These are phyloP conservation scores for Gasterosteus nipponicus DNA, from an alignment of 2,113 vertebrate species.

Conservation along the genomic window DNA sequence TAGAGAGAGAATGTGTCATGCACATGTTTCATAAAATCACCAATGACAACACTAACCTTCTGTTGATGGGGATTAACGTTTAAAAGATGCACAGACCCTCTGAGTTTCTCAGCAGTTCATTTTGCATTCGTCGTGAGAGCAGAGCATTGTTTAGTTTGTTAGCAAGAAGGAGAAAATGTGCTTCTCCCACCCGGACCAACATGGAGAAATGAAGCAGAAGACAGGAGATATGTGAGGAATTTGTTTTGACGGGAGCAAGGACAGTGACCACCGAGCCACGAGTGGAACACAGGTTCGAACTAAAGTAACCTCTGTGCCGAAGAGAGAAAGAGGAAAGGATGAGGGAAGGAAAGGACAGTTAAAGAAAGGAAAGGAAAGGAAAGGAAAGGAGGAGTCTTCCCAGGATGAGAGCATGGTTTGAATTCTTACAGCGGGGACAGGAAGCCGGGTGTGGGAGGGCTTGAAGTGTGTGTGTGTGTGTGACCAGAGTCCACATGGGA, in stretches of 20 bases:
- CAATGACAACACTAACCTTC: background rate
- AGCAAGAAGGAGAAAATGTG: conserved; percentile 10
- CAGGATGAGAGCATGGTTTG: conserved; percentile 52
- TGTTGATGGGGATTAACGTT: background rate
- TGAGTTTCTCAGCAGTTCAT: conserved; percentile 22
- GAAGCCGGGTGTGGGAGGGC: conserved; percentile 51
- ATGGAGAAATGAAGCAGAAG: conserved; percentile 29
- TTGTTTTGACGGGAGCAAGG: conserved; percentile 53
- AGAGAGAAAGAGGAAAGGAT: background rate
- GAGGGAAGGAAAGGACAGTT: conserved; percentile 18
- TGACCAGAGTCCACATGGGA: conserved; percentile 45
- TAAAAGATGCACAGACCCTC: background rate
- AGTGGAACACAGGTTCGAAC: conserved; percentile 19
- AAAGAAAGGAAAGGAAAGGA: conserved; percentile 39
- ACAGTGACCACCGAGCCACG: conserved; percentile 27
- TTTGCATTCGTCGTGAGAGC: conserved; percentile 42
- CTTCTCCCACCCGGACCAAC: conserved; percentile 22
- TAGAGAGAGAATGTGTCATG: background rate
- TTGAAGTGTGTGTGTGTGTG: conserved; percentile 28
- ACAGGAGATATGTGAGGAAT: conserved; percentile 61
- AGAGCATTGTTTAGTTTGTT: conserved; percentile 55
- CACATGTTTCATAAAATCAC: conserved; percentile 7
- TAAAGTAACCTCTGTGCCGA: conserved; percentile 41
- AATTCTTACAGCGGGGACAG: conserved; percentile 58
- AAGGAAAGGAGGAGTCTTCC: conserved; percentile 64